These are phyloP conservation scores for Acleris literana DNA, from an alignment of 2,888 invertebrate genomes.

Conservation along the genomic window DNA sequence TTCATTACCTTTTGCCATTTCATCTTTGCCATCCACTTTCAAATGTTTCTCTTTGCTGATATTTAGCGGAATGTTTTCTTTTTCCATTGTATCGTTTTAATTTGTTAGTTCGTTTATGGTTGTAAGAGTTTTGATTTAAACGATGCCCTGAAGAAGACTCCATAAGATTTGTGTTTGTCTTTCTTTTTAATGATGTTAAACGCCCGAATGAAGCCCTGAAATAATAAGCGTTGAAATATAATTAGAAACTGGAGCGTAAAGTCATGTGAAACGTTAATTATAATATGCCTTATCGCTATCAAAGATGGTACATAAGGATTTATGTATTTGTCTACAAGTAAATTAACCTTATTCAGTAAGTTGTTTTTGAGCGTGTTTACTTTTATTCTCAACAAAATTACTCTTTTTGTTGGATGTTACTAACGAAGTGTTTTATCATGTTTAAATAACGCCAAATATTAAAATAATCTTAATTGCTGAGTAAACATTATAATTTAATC, in stretches of 20 bases:
- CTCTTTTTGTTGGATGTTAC: too few relatives aligned
- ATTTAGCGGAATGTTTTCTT: slow-evolving; percentile 26
- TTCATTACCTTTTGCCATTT: background rate
- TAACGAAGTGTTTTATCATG: too few relatives aligned
- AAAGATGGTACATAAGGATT: too few relatives aligned
- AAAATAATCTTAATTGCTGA: too few relatives aligned
- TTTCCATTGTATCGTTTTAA: slow-evolving; percentile 14
- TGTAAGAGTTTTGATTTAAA: slow-evolving; percentile 8
- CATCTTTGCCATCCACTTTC: slow-evolving; percentile 29
- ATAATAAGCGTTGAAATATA: background rate
- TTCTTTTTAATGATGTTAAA: background rate
- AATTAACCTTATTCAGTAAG: too few relatives aligned
- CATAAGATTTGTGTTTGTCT: slow-evolving; percentile 35
- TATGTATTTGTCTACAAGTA: too few relatives aligned
- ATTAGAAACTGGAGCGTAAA: background rate
- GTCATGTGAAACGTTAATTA: background rate
- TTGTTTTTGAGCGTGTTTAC: too few relatives aligned
- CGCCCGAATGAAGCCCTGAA: background rate
- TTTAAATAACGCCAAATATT: too few relatives aligned
- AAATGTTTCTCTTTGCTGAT: slow-evolving; percentile 7
- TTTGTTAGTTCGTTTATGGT: background rate
- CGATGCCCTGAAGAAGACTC: slow-evolving; percentile 36
- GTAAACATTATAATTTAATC: too few relatives aligned
- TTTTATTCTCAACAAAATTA: too few relatives aligned
- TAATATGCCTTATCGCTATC: background rate